These are phyloP conservation scores for Atlantisia rogersi DNA, from an alignment of 2,113 vertebrate species.

Conservation along the genomic window DNA sequence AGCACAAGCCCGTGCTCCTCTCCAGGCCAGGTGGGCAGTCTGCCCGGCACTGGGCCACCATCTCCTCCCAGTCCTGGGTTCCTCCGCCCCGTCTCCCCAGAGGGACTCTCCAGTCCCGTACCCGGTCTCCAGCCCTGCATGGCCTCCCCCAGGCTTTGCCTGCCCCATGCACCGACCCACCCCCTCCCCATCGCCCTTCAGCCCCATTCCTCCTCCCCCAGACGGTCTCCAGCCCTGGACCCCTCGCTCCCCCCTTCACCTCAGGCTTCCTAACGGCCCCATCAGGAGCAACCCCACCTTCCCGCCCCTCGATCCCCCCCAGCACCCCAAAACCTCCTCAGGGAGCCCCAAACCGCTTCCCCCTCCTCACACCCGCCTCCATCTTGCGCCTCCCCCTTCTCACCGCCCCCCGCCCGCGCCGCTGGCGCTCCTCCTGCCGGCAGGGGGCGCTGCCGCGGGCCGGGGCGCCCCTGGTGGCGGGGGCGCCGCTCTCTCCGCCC, in stretches of 20 bases:
- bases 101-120: not conserved
- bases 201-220: not conserved
- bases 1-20: not conserved
- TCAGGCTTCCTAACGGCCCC: not conserved
- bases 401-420: not conserved
- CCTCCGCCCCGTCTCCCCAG: not conserved
- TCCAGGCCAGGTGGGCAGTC: not conserved
- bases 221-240: not conserved
- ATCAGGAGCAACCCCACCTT: not conserved
- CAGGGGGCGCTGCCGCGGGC: not conserved
- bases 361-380: not conserved
- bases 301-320: no score
- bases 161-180: not conserved
- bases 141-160: not conserved
- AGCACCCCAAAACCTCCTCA: not conserved
- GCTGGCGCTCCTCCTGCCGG: slow-evolving; percentile 14
- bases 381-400: not conserved
- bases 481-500: slow-evolving; percentile 4
- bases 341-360: not conserved
- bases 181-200: no score
- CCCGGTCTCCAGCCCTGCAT: accelerated
- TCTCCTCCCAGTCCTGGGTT: not conserved
- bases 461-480: not conserved
- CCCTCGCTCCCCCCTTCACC: not conserved
- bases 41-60: accelerated